Percentiles rank a stretch among this genome's conserved stretches.
Evolutionary conservation across 2,888 invertebrate genomes (phyloP).

Genomic region (Clunio marinus): DNA sequence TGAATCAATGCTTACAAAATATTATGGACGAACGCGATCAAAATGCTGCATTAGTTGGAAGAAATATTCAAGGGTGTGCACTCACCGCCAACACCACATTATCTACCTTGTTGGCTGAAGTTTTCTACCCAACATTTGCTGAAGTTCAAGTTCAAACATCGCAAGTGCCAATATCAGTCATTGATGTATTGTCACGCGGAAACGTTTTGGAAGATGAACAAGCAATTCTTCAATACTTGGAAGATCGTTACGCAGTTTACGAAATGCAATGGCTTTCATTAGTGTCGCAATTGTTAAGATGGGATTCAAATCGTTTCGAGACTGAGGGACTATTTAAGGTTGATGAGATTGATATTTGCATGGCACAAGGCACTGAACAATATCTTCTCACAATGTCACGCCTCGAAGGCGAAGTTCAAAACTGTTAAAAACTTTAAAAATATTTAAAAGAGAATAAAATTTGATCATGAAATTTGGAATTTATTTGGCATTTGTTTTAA

Average conservation of each 20-base stretch:
- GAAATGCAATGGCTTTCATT: neutral
- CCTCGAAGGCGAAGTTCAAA: neutral
- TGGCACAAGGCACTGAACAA: neutral
- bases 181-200: constrained; percentile 12
- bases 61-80: neutral
- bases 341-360: constrained; percentile 11
- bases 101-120: neutral
- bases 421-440: neutral
- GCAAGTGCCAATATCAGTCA: neutral
- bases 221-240: constrained; percentile 17
- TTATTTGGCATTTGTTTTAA: no score
- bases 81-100: constrained; percentile 16
- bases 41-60: neutral
- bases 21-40: neutral
- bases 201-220: constrained; percentile 30
- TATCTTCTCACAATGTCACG: neutral
- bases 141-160: neutral
- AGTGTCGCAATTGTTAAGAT: constrained; percentile 23
- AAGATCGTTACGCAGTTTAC: neutral
- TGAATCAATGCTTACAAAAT: constrained; percentile 1
- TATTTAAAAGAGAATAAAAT: neutral
- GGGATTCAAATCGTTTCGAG: constrained; percentile 23
- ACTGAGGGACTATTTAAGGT: constrained; percentile 13
- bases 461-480: neutral
- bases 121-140: constrained; percentile 32